Evolutionary conservation across 2,888 invertebrate genomes (phyloP), one percentile per base, ranked within the genome.

Genomic region (Tetropium fuscum): DNA sequence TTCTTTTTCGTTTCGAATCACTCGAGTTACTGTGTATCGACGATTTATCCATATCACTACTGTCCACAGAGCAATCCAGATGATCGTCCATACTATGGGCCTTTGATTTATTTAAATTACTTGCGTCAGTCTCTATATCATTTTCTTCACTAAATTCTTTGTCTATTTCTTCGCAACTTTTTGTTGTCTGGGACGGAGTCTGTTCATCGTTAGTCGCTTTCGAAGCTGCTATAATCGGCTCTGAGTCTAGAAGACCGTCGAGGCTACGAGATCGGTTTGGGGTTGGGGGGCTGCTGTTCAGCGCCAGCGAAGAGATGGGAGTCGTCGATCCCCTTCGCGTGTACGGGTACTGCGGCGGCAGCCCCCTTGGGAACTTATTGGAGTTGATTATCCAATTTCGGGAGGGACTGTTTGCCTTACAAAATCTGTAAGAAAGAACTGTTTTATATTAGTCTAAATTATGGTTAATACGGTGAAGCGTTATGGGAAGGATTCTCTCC

Each of bases 1-100:
- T 93, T 78, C 89, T 88, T 81, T 89, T 90, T 75, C 88, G 85
- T 80, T 90, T 90, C 5, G 86, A 84, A 70, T 87, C 81, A 70
- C 79, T 85, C 75, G 85, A 81, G 71, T 86, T 74, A 85, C 75
- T 87, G 80, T 73, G 85, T 73, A 88, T 82, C 58, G 87, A 86
- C 72, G 86, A 85, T 74, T 82, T 81, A 68, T 84, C 83, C 62
- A 68, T 53, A 54, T 74, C 74, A 63, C 65, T 68, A 60, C 57
- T 60, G 19, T 75, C 73, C 48, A 68, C 54, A 10, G 71, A 67
- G 63, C 68, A 68, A 55, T 74, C 74, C 43, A 70, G 64, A 60
- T 63, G 63, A 60, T 73, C 69, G 56, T 75, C 73, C 18, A 68
- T 61, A 66, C 69, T 70, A 47, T 68, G 64, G 30, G 68, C 62